phyloP scores from a whole-genome alignment of 2,888 invertebrate genomes.

The Mamestra brassicae region DNA sequence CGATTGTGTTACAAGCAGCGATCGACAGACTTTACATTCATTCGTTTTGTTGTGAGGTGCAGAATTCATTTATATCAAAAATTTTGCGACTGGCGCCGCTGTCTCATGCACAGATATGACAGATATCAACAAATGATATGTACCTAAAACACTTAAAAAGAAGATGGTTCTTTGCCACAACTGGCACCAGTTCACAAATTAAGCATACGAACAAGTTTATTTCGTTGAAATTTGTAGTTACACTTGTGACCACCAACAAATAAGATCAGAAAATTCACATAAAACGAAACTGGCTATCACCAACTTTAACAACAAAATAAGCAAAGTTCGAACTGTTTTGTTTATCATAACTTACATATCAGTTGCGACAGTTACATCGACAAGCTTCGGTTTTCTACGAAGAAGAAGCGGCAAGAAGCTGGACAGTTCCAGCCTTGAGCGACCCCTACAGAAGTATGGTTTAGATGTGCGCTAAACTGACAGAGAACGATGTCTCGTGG shows the following conservation, averaged over 20 bases:
- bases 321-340: no score
- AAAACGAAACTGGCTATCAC: neutral
- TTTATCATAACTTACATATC: neutral
- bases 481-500: neutral
- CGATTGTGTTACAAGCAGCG: no score
- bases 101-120: neutral
- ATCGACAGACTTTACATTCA: neutral
- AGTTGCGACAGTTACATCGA: no score
- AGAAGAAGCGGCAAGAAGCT: neutral
- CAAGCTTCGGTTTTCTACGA: neutral
- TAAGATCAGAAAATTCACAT: neutral
- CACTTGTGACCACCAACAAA: neutral
- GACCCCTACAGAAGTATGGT: neutral
- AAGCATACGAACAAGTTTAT: neutral
- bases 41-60: neutral
- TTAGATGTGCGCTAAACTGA: neutral
- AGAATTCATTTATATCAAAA: neutral
- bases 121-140: neutral
- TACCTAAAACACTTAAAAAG: neutral
- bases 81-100: neutral
- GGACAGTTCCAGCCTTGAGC: neutral
- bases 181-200: neutral
- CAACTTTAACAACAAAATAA: neutral
- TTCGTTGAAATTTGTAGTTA: neutral
- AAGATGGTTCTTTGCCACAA: neutral